These are phyloP conservation scores for Philypnodon macrostomus DNA, from an alignment of 2,797 vertebrate genomes.

Conservation along the genomic window DNA sequence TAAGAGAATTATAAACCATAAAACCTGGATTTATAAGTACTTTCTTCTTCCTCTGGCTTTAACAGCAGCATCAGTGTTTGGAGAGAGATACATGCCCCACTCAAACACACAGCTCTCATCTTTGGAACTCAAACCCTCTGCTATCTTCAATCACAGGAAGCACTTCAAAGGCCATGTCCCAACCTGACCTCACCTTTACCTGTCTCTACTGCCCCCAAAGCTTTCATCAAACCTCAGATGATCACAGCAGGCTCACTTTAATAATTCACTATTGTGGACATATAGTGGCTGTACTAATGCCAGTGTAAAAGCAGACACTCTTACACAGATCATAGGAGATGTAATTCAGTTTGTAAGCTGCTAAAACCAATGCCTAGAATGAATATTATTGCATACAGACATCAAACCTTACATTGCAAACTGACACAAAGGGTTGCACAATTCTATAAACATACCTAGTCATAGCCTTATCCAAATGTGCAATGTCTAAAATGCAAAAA, in stretches of 20 bases:
- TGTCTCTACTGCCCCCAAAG: constrained; percentile 27
- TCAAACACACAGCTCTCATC: constrained; percentile 30
- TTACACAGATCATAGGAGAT: not conserved
- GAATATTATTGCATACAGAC: no score
- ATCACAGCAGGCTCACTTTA: constrained; percentile 36
- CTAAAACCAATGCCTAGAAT: no score
- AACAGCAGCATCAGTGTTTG: not conserved
- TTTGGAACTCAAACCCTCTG: constrained; percentile 16
- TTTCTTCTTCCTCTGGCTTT: not conserved
- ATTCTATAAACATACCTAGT: no score
- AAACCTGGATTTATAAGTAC: constrained; percentile 15
- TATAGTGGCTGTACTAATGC: no score
- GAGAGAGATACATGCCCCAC: not conserved
- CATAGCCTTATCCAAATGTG: no score
- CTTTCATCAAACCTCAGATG: constrained; percentile 64
- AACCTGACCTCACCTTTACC: constrained; percentile 40
- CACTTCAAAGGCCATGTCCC: constrained; percentile 61
- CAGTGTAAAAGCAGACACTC: no score
- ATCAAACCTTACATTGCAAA: no score
- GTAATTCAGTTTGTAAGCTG: no score
- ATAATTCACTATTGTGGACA: constrained; percentile 44
- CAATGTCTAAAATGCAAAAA: no score
- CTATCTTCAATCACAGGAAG: constrained; percentile 38
- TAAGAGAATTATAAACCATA: constrained; percentile 7
- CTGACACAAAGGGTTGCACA: no score